These are phyloP conservation scores for Prolemur simus DNA, from an alignment of 2,113 vertebrate species.

Conservation along the genomic window DNA sequence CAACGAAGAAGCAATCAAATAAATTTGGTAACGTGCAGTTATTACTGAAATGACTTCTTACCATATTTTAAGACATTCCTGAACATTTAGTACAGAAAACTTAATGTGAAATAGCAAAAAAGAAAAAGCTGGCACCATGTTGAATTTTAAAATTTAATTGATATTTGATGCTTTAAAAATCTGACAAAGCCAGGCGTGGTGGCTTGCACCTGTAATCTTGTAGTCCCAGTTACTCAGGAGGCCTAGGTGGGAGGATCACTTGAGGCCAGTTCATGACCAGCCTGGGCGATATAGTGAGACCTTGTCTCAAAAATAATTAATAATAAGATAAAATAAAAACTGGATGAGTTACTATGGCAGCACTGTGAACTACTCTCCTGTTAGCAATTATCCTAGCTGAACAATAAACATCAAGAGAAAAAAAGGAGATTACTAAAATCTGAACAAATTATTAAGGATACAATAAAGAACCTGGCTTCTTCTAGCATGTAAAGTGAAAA, in stretches of 20 bases:
- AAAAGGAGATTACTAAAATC: neutral
- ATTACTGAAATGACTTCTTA: conserved; percentile 19
- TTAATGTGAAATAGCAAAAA: neutral
- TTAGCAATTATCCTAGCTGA: neutral
- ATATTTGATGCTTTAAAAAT: neutral
- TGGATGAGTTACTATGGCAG: neutral
- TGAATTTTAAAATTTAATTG: conserved; percentile 32
- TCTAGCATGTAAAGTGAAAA: neutral
- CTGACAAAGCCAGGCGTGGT: neutral
- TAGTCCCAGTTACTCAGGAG: no score
- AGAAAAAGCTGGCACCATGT: neutral
- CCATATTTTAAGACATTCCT: conserved; percentile 28
- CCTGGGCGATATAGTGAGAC: no score
- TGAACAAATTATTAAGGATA: neutral
- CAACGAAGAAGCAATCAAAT: conserved; percentile 11
- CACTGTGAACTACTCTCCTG: neutral
- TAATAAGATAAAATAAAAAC: neutral
- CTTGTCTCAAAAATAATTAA: no score
- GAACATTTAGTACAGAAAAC: conserved; percentile 11
- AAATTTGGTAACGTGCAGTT: conserved; percentile 7
- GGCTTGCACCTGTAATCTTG: no score
- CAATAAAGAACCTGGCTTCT: neutral
- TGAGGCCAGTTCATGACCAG: no score
- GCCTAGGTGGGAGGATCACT: no score
- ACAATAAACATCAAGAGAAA: conserved; percentile 23